phyloP scores from a whole-genome alignment of 2,888 invertebrate species.

The Abscondita cerata region DNA sequence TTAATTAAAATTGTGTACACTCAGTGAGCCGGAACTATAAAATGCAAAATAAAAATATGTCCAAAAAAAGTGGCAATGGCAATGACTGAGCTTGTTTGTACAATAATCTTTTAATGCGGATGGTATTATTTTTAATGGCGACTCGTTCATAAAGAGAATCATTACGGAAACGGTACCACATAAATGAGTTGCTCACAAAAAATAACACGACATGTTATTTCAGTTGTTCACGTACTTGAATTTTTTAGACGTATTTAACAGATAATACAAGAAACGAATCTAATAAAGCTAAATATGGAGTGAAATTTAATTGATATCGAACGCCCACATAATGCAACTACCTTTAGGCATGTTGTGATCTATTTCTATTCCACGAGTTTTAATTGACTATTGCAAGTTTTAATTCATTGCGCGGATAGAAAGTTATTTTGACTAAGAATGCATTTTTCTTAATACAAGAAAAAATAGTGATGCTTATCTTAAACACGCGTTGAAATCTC shows the following conservation, averaged over 20 bases:
- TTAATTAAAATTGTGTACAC: constrained; percentile 16
- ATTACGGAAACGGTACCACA: constrained; percentile 16
- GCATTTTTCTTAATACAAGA: no score
- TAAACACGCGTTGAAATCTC: no score
- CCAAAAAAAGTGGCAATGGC: background rate
- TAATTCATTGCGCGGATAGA: constrained; percentile 7
- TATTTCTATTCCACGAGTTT: constrained; percentile 40
- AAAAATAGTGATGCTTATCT: no score
- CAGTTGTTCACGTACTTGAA: constrained; percentile 20
- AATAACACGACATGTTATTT: constrained; percentile 30
- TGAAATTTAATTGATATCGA: constrained; percentile 46
- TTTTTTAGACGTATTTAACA: constrained; percentile 12
- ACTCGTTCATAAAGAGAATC: background rate
- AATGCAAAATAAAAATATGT: background rate
- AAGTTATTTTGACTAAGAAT: background rate
- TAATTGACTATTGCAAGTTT: constrained; percentile 32
- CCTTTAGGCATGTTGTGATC: constrained; percentile 39
- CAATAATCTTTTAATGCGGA: background rate
- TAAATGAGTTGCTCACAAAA: constrained; percentile 18
- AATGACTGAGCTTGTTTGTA: background rate
- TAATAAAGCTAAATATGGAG: constrained; percentile 45
- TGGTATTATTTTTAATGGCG: constrained; percentile 8
- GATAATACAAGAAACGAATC: constrained; percentile 27
- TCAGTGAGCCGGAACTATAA: constrained; percentile 8
- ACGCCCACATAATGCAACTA: constrained; percentile 44